Conservation (phyloP, 1,140 invertebrate species). For the Papilio polyxenes region DNA sequence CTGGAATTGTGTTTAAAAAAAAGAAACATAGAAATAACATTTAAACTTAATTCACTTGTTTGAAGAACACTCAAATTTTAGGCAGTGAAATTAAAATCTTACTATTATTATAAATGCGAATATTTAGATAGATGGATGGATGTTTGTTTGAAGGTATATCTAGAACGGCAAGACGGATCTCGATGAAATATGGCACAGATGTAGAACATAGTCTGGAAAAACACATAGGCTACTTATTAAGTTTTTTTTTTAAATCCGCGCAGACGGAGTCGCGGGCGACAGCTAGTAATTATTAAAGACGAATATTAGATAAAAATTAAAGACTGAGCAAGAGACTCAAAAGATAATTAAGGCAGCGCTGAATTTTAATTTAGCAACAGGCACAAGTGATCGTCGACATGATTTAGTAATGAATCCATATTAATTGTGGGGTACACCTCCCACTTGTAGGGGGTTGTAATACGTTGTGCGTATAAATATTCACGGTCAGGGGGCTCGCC, state of each 20-base stretch:
- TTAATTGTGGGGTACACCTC: not conserved
- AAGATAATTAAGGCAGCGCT: not conserved
- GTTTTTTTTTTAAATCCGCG: too few species aligned
- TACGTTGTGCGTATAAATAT: slow-evolving; percentile 59
- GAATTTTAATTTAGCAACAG: slow-evolving; percentile 9
- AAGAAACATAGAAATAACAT: not conserved
- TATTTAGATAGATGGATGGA: too few species aligned
- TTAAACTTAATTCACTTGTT: not conserved
- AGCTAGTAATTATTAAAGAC: not conserved
- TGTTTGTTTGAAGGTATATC: too few species aligned
- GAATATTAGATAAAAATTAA: not conserved
- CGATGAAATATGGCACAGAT: too few species aligned
- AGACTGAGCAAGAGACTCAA: not conserved
- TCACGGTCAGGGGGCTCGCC: slow-evolving; percentile 48
- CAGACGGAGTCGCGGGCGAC: too few species aligned
- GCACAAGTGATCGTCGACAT: slow-evolving; percentile 18
- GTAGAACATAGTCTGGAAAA: too few species aligned
- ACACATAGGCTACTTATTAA: too few species aligned
- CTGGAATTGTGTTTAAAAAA: not conserved
- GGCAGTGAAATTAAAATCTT: not conserved
- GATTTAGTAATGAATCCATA: slow-evolving; percentile 22
- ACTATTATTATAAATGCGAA: too few species aligned
- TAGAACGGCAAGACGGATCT: too few species aligned
- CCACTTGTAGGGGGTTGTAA: not conserved
- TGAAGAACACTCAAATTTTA: not conserved